Conservation (phyloP, 1,140 invertebrate species). For the Dreissena rostriformis region DNA sequence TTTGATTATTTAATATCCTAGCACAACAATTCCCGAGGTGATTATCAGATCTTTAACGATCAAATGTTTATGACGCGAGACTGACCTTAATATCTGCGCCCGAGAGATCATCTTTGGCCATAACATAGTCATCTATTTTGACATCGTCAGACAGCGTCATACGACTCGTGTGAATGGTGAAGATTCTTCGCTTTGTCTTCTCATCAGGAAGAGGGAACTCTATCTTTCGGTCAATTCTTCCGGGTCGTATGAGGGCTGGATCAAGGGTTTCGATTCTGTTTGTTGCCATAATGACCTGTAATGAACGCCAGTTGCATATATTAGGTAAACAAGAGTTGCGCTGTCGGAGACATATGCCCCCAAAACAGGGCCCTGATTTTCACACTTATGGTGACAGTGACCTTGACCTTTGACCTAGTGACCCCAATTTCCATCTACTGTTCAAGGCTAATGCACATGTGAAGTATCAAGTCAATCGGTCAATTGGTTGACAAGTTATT, state of each 20-base stretch:
- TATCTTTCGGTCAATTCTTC: constrained; percentile 99
- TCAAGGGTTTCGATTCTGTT: constrained; percentile 99
- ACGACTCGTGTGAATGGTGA: constrained; percentile 98
- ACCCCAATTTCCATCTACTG: too few relatives aligned
- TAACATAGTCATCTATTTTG: constrained; percentile 98
- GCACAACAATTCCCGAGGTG: too few relatives aligned
- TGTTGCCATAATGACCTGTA: constrained; percentile 98
- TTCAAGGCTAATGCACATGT: too few relatives aligned
- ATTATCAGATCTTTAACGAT: too few relatives aligned
- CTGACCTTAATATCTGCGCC: constrained; percentile 92
- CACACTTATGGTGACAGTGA: too few relatives aligned
- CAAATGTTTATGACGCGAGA: too few relatives aligned
- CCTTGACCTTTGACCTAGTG: too few relatives aligned
- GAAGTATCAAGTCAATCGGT: too few relatives aligned
- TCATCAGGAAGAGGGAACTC: constrained; percentile 99
- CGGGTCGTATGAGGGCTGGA: constrained; percentile 98
- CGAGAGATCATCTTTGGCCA: constrained; percentile 99
- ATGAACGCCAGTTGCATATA: background rate
- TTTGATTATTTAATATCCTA: too few relatives aligned
- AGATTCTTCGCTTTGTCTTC: constrained; percentile 98
- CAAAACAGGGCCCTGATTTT: too few relatives aligned
- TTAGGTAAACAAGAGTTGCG: background rate
- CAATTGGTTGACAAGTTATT: too few relatives aligned
- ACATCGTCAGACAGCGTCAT: constrained; percentile 99
- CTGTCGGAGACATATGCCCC: too few relatives aligned